phyloP scores from a whole-genome alignment of 92 coral and sea anemone genomes.

The Epizoanthus rinbou region DNA sequence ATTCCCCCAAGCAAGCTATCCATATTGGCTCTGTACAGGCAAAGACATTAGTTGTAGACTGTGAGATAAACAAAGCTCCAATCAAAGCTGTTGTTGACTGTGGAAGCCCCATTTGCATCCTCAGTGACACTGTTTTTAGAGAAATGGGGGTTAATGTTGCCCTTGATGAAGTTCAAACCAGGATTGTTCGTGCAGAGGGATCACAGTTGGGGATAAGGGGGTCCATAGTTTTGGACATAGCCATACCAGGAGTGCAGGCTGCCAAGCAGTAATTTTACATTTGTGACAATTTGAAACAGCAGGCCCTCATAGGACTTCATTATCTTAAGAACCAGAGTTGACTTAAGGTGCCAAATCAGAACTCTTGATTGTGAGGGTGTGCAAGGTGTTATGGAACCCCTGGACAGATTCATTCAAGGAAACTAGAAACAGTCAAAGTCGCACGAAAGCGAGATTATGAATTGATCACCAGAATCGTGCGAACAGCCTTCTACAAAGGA shows the following conservation, averaged over 20 bases:
- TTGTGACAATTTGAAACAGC: too few relatives aligned
- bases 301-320: too few relatives aligned
- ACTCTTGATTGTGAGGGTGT: too few relatives aligned
- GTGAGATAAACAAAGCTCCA: constrained; percentile 13
- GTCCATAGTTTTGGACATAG: constrained; percentile 12
- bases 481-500: constrained; percentile 46
- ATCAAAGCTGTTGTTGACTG: constrained; percentile 48
- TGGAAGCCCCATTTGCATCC: constrained; percentile 43
- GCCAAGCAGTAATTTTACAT: constrained; percentile 20
- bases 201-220: constrained; percentile 32
- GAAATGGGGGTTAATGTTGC: neutral
- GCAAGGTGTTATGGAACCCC: too few relatives aligned
- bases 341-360: too few relatives aligned
- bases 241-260: constrained; percentile 18
- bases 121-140: constrained; percentile 7
- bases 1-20: constrained; percentile 30
- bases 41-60: constrained; percentile 14
- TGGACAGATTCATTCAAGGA: too few relatives aligned
- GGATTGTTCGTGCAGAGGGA: constrained; percentile 37
- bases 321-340: too few relatives aligned
- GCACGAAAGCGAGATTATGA: too few relatives aligned
- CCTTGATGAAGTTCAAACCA: constrained; percentile 24
- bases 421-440: too few relatives aligned
- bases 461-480: constrained; percentile 49
- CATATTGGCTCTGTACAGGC: constrained; percentile 30